Base-by-base conservation (phyloP, 2,888 invertebrate species). In the Opisthograptis luteolata region DNA sequence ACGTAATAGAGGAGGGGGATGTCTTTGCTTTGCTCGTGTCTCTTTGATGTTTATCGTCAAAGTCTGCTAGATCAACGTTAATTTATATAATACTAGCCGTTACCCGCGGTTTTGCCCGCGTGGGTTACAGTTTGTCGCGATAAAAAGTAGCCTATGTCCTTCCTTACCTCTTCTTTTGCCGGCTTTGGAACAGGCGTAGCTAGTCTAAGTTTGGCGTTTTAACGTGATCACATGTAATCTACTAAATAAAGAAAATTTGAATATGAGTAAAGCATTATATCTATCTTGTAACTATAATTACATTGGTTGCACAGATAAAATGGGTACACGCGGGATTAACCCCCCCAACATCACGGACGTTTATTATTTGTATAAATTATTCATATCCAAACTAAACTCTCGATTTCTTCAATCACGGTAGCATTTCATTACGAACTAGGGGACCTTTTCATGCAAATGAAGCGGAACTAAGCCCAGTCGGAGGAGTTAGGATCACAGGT, bases 401-500 rank as follows among this genome's bases (percentile, higher is more conserved):
- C 37, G 28, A 49, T 46, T 55, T 49, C 49, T 55, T 49, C 43
- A 47, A 55, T 55, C 54, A 41, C 28, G 37, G 34, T 34, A 25
- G 27, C 30, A 44, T 50, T 53, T 42, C 43, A 45, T 45, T 55
- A 49, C 41, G 47, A 45, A 55, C 43, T 14, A 37, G 39, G 40
- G 25, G 22, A 50, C 55, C 57, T 48, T 55, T 56, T 47, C 52
- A 58, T 60, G 60, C 55, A 61, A 56, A 56, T 58, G 45, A 56
- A 25, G 36, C 43, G 36, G 48, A 56, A 55, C 52, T 49, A 47
- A 56, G 43, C 47, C 56, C 31, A 34, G 43, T 20, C 6, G 14
- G 15, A 10, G 15, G 22, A 15, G 15, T 20, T 30, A 46, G 54
- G 52, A 52, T 52, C 52, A 44, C 61, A 61, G 61, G 53, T 59